Percentiles rank a stretch among this genome's conserved stretches.
Evolutionary conservation across 2,888 invertebrate species (phyloP).

Genomic region (Theretra japonica): DNA sequence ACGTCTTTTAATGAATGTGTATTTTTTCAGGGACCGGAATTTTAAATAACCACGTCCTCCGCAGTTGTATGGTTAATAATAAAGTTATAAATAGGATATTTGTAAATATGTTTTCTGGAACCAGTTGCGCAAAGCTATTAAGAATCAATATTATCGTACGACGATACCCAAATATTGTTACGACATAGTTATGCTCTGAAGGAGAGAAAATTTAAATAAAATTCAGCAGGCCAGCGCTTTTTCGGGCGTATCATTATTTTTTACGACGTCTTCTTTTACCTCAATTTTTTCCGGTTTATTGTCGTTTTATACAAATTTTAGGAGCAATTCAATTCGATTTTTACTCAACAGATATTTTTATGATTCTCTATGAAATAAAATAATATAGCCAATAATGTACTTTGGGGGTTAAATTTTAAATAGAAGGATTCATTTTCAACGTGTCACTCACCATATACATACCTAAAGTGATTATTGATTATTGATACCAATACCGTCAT

Average conservation of each 20-base stretch:
- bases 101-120: no score
- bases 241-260: slow-evolving; percentile 76
- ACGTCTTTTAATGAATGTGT: slow-evolving; percentile 24
- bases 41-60: not conserved
- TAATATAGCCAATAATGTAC: not conserved
- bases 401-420: not conserved
- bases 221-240: slow-evolving; percentile 67
- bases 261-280: slow-evolving; percentile 73
- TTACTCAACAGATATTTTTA: slow-evolving; percentile 54
- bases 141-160: slow-evolving; percentile 3
- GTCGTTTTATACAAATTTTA: slow-evolving; percentile 77
- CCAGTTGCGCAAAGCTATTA: not conserved
- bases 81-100: no score
- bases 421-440: no score
- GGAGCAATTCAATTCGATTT: slow-evolving; percentile 55
- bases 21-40: not conserved
- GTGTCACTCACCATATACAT: no score
- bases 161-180: not conserved
- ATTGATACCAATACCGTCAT: not conserved
- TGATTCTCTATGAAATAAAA: slow-evolving; percentile 34
- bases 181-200: slow-evolving; percentile 1
- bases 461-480: no score
- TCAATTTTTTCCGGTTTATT: slow-evolving; percentile 73
- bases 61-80: not conserved
- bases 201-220: slow-evolving; percentile 9